Evolutionary conservation across 1,140 invertebrate genomes (phyloP).

Genomic region (Streblospio benedicti): DNA sequence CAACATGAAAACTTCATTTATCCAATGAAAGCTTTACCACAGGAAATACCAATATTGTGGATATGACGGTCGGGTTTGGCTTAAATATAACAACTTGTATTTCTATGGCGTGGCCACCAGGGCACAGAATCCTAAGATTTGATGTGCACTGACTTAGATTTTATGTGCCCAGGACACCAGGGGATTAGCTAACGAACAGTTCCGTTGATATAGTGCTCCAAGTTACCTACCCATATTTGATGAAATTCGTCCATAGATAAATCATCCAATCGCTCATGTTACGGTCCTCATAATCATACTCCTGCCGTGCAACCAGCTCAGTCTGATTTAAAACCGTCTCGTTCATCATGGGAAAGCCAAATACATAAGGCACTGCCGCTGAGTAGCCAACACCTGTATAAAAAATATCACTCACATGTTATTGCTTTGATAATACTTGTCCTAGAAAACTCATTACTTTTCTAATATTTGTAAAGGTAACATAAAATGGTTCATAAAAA

Average conservation of each 20-base stretch:
- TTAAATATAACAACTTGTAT: too few species aligned
- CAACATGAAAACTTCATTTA: too few species aligned
- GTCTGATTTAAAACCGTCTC: slow-evolving; percentile 17
- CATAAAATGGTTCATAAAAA: background rate
- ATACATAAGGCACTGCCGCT: slow-evolving; percentile 15
- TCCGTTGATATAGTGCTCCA: too few species aligned
- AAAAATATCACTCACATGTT: background rate
- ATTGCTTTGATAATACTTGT: background rate
- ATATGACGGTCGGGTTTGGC: too few species aligned
- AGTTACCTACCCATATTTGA: slow-evolving; percentile 15
- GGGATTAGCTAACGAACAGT: too few species aligned
- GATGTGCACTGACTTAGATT: too few species aligned
- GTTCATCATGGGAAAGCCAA: slow-evolving; percentile 18
- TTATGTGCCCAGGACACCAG: too few species aligned
- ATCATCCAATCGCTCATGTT: slow-evolving; percentile 21
- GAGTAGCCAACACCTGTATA: slow-evolving; percentile 14
- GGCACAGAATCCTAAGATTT: too few species aligned
- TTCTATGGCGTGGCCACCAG: too few species aligned
- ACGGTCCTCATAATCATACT: slow-evolving; percentile 18
- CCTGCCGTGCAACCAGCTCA: slow-evolving; percentile 16
- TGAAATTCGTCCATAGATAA: slow-evolving; percentile 18
- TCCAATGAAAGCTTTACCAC: too few species aligned
- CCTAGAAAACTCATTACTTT: background rate
- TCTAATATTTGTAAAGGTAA: background rate
- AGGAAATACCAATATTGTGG: too few species aligned